Evolutionary conservation across 2,888 invertebrate species (phyloP), one percentile per base, ranked within the genome.

Genomic region (Mycalesis mineus): DNA sequence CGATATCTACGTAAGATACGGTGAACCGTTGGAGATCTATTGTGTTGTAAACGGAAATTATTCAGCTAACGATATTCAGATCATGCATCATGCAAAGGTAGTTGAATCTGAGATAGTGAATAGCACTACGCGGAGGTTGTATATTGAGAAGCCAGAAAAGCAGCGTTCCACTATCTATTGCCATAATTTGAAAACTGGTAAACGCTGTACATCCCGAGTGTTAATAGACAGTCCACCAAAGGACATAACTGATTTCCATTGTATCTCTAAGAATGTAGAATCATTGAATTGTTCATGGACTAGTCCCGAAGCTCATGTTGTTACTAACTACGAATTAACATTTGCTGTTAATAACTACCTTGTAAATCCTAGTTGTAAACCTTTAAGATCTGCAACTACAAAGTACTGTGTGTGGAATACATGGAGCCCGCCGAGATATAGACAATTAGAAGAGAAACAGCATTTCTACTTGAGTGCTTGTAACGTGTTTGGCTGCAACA

Each of bases 281-380:
- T 92, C 91, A 68, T 82, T 97, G 66, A 93, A 91, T n/a, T 97
- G 97, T 74, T 91, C 92, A 1, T 97, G 96, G 94, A 91, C 91
- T 0, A 86, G 90, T 42, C 92, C 92, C 0, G 70, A 71, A 2
- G 63, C 88, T 84, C 93, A 57, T 42, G 79, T 76, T 63, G 66
- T 65, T 37, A 75, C 78, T 29, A 75, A 73, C 50, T 84, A 82
- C 61, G 66, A 68, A 13, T 58, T 88, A 36, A 75, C 77, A 49
- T 84, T 80, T 62, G 65, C 72, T 13, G 62, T 76, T 5, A 70
- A 80, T 64, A 75, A 73, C 7, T 70, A 69, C 36, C 17, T 63
- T 29, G 68, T 80, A 0, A 67, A 63, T n/a, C 67, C 78, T 15
- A 64, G 77, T 9, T 80, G 80, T 58, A 14, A 53, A 31, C 78